A percentile compares a stretch with the other conserved stretches of the same genome.
These are phyloP conservation scores for Noctua janthina DNA, from an alignment of 2,888 invertebrate species.

Conservation along the genomic window DNA sequence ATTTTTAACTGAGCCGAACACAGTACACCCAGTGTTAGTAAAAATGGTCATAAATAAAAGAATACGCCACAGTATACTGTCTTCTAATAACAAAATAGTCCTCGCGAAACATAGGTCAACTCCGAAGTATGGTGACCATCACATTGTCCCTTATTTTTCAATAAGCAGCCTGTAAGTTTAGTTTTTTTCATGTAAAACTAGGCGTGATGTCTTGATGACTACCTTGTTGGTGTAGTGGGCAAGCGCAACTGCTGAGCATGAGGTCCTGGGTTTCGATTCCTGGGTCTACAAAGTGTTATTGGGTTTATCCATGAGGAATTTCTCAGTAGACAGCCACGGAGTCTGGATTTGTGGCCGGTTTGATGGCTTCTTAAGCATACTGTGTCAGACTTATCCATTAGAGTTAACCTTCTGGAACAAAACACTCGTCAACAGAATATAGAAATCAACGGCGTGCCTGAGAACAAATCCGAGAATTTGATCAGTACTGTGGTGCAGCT, in stretches of 20 bases:
- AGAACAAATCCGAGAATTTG: too few species aligned
- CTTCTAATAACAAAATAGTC: not conserved
- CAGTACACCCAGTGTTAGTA: not conserved
- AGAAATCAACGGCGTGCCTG: too few species aligned
- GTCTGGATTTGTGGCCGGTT: not conserved
- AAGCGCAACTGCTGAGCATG: too few species aligned
- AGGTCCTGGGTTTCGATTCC: too few species aligned
- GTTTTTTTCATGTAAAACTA: too few species aligned
- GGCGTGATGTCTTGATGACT: not conserved
- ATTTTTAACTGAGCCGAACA: not conserved
- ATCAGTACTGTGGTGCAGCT: too few species aligned
- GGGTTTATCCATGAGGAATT: not conserved
- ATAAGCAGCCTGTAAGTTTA: not conserved
- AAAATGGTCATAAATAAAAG: not conserved
- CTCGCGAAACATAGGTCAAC: not conserved
- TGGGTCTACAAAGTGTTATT: not conserved
- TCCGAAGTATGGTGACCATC: not conserved
- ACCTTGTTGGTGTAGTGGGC: not conserved
- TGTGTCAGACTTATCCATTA: too few species aligned
- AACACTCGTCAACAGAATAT: too few species aligned
- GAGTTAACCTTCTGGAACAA: too few species aligned
- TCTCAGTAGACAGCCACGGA: not conserved
- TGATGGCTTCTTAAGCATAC: too few species aligned
- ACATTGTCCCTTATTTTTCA: too few species aligned
- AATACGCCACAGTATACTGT: not conserved